phyloP scores from a whole-genome alignment of 2,888 invertebrate genomes.

The Helleia helle region DNA sequence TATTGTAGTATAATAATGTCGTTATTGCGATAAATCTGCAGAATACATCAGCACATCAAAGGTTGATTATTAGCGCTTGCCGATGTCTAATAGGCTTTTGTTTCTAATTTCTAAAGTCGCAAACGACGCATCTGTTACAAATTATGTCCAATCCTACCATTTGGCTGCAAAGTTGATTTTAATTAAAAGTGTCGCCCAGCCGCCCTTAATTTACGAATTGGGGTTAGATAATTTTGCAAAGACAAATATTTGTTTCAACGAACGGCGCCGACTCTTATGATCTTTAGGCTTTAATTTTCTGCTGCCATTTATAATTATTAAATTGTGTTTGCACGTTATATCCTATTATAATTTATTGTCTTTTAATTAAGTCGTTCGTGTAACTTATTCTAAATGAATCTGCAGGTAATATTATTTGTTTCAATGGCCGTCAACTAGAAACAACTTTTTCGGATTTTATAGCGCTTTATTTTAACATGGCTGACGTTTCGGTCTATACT shows the following conservation, averaged over 20 bases:
- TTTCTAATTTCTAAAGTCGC: constrained; percentile 12
- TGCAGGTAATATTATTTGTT: too few relatives aligned
- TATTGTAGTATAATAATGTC: not conserved
- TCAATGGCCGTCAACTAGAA: not conserved
- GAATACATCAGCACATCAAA: too few relatives aligned
- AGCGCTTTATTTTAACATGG: too few relatives aligned
- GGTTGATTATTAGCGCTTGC: not conserved
- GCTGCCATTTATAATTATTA: constrained; percentile 3
- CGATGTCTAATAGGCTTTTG: constrained; percentile 5
- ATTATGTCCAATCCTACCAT: constrained; percentile 23
- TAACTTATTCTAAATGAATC: not conserved
- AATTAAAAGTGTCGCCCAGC: constrained; percentile 21
- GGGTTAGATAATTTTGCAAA: constrained; percentile 18
- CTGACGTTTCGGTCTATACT: too few relatives aligned
- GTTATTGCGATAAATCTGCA: too few relatives aligned
- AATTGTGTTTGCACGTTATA: not conserved
- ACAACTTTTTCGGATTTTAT: too few relatives aligned
- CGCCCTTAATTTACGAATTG: constrained; percentile 17
- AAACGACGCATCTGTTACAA: constrained; percentile 25
- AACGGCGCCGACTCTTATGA: constrained; percentile 8
- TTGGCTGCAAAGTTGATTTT: constrained; percentile 24
- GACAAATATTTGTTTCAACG: constrained; percentile 17
- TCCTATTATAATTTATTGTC: not conserved
- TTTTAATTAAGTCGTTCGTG: not conserved
- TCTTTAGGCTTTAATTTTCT: not conserved